Evolutionary conservation across 2,113 vertebrate genomes (phyloP).

Genomic region (Crotalus viridis): DNA sequence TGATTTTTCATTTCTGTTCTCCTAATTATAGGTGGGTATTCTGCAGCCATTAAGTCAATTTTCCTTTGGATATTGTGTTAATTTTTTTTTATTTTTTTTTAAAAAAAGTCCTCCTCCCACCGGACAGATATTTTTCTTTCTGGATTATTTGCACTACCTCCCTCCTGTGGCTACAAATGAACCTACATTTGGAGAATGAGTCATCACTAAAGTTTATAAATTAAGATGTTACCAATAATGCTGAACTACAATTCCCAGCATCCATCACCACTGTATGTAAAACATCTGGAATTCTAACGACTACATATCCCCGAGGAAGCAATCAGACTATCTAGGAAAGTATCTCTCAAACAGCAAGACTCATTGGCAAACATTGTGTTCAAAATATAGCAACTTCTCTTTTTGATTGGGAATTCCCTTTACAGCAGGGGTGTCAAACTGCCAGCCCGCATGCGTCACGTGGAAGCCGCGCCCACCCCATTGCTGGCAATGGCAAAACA

Average conservation of each 20-base stretch:
- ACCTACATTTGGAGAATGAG: neutral
- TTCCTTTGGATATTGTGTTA: neutral
- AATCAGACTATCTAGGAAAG: neutral
- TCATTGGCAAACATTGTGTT: neutral
- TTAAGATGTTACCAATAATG: neutral
- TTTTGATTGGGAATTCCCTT: neutral
- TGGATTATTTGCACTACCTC: neutral
- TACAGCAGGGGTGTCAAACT: neutral
- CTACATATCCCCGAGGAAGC: too few relatives aligned
- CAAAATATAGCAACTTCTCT: neutral
- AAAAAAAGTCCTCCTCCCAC: neutral
- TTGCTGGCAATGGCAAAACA: too few relatives aligned
- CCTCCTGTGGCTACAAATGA: neutral
- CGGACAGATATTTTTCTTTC: neutral
- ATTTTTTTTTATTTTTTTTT: neutral
- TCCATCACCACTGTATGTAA: neutral
- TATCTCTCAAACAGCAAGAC: neutral
- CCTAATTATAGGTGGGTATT: neutral
- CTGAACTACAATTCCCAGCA: neutral
- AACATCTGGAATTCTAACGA: neutral
- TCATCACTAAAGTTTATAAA: neutral
- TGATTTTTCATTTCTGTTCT: too few relatives aligned
- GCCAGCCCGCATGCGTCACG: too few relatives aligned
- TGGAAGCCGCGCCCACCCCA: too few relatives aligned
- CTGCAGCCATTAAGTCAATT: neutral